Conservation (phyloP, 2,888 invertebrate species). For the Nemurella pictetii region DNA sequence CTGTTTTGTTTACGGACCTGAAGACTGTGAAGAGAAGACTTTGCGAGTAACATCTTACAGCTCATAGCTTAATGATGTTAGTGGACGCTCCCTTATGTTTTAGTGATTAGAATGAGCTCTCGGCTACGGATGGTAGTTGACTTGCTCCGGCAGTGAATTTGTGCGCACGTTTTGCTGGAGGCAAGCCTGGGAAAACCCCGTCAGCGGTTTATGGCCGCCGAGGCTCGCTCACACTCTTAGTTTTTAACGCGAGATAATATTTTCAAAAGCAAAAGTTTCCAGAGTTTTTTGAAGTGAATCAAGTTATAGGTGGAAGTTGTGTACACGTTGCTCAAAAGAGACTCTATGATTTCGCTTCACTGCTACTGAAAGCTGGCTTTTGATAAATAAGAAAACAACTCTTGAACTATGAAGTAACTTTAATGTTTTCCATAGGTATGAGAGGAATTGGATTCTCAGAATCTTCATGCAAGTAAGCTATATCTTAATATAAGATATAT, state of each 20-base stretch:
- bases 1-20: neutral
- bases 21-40: neutral
- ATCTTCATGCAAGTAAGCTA: neutral
- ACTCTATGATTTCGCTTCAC: neutral
- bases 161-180: neutral
- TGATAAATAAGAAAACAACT: neutral
- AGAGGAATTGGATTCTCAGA: neutral
- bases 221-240: neutral
- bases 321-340: neutral
- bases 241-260: conserved; percentile 1
- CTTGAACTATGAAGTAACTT: neutral
- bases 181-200: neutral
- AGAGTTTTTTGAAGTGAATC: neutral
- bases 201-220: neutral
- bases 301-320: neutral
- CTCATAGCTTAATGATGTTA: conserved; percentile 14
- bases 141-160: neutral
- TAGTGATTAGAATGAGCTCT: conserved; percentile 7
- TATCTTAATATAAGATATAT: neutral
- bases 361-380: neutral
- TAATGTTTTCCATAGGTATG: neutral
- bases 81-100: conserved; percentile 14
- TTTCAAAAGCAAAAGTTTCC: conserved; percentile 13
- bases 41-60: neutral
- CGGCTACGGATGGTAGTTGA: neutral